A percentile compares a stretch with the other conserved stretches of the same genome.
Conservation (phyloP, 2,113 vertebrate genomes). For the Phrynocephalus versicolor region DNA sequence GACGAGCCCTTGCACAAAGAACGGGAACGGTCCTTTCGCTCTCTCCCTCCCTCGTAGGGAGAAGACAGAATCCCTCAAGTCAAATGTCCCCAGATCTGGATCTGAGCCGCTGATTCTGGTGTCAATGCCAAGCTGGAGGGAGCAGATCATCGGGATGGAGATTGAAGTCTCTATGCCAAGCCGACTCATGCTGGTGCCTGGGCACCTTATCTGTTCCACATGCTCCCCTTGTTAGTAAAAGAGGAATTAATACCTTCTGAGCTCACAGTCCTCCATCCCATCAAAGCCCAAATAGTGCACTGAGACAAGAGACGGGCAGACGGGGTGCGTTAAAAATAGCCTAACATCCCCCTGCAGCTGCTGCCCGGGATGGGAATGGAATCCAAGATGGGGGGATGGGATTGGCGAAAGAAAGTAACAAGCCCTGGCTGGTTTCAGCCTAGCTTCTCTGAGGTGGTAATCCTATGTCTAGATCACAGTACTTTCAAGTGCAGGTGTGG, state of each 20-base stretch:
- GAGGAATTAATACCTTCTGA: conserved; percentile 17
- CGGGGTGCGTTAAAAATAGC: conserved; percentile 45
- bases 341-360: not conserved
- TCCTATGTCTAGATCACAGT: not conserved
- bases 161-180: too few relatives aligned
- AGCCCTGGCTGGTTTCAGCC: not conserved
- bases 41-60: not conserved
- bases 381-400: not conserved
- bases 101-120: not conserved
- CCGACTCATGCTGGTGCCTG: not conserved
- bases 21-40: not conserved
- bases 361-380: conserved; percentile 6
- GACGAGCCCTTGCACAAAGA: not conserved
- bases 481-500: not conserved
- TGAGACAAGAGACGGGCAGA: not conserved
- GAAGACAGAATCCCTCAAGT: not conserved
- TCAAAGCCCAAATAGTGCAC: conserved; percentile 43
- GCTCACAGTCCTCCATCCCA: conserved; percentile 14
- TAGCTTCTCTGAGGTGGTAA: not conserved
- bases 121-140: not conserved
- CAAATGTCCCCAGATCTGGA: not conserved
- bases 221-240: conserved; percentile 32
- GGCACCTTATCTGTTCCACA: conserved; percentile 17
- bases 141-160: not conserved
- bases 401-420: not conserved